These are phyloP conservation scores for Gymnothorax reevesii DNA, from an alignment of 2,797 vertebrate genomes.

Conservation along the genomic window DNA sequence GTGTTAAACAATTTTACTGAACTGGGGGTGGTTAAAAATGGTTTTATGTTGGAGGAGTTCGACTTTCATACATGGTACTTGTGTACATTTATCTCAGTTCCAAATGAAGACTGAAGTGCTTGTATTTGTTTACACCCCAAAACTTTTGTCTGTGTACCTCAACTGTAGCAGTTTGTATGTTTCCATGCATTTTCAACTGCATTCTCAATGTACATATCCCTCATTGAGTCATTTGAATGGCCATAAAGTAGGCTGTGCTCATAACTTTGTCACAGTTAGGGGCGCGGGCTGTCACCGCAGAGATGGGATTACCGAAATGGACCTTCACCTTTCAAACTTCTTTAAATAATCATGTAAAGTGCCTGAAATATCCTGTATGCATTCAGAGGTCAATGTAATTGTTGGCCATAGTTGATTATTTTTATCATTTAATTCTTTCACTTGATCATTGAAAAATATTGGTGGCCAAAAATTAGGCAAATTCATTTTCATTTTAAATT, in stretches of 20 bases:
- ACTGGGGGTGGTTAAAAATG: slow-evolving; percentile 43
- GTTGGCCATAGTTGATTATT: not conserved
- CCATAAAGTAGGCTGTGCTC: not conserved
- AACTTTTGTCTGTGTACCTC: not conserved
- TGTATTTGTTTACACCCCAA: slow-evolving; percentile 24
- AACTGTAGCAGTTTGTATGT: not conserved
- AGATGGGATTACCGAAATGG: not conserved
- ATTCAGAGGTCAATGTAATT: not conserved
- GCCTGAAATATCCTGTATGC: slow-evolving; percentile 2
- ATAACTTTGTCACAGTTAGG: slow-evolving; percentile 2
- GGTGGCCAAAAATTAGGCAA: not conserved
- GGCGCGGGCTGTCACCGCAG: not conserved
- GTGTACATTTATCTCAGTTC: slow-evolving; percentile 56
- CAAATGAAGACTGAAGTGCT: slow-evolving; percentile 43
- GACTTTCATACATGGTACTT: slow-evolving; percentile 75
- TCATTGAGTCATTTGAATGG: no score
- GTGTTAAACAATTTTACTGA: slow-evolving; percentile 21
- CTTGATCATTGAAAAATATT: not conserved
- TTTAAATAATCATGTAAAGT: not conserved
- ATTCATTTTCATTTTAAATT: not conserved
- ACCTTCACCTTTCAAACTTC: not conserved
- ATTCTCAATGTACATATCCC: not conserved
- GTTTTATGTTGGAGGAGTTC: slow-evolving; percentile 59
- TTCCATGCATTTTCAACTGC: slow-evolving; percentile 11
- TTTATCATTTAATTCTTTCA: not conserved